Conservation (phyloP, 2,797 vertebrate species). For the Xerus rutilus region DNA sequence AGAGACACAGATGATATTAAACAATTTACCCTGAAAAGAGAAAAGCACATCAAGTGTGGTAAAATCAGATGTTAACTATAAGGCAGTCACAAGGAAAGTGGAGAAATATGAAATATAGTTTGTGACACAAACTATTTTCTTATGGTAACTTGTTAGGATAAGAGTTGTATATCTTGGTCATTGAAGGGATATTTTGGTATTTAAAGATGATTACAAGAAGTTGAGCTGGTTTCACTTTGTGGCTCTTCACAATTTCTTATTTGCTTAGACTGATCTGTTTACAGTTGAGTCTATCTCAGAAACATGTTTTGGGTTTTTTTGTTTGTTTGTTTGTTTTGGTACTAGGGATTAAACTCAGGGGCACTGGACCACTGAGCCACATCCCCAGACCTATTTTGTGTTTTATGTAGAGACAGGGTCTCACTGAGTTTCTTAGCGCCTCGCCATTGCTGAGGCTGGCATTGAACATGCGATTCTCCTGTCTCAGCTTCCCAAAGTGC, state of each 20-base stretch:
- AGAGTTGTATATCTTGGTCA: background rate
- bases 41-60: constrained; percentile 83
- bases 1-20: constrained; percentile 75
- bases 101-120: constrained; percentile 83
- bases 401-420: no score
- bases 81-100: constrained; percentile 85
- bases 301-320: background rate
- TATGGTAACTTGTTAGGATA: constrained; percentile 42
- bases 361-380: no score
- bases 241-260: constrained; percentile 18
- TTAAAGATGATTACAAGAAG: constrained; percentile 57
- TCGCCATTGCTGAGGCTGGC: no score
- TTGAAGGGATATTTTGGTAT: background rate
- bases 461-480: no score
- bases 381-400: no score
- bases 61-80: constrained; percentile 86
- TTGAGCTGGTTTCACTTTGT: constrained; percentile 5
- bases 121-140: constrained; percentile 83
- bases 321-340: no score
- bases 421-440: no score
- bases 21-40: constrained; percentile 85
- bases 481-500: no score
- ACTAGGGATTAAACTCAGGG: no score
- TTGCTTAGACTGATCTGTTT: constrained; percentile 43
- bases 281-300: background rate